A percentile compares a stretch with the other conserved stretches of the same genome.
These are phyloP conservation scores for Dasyornis broadbenti DNA, from an alignment of 2,113 vertebrate genomes.

Conservation along the genomic window DNA sequence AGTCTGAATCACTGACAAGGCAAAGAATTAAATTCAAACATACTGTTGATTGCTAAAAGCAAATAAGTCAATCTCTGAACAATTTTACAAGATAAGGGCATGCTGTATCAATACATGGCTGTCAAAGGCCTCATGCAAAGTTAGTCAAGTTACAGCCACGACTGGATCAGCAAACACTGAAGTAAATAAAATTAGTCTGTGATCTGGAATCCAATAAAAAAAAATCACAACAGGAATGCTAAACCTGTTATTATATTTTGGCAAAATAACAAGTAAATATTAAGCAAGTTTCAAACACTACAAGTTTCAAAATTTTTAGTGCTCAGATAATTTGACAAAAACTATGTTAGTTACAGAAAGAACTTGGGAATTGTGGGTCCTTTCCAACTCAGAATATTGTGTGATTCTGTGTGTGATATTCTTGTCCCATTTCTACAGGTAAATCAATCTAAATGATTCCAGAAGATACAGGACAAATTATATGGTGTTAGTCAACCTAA, in stretches of 20 bases:
- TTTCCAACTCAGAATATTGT: background rate
- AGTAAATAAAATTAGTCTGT: conserved; percentile 1
- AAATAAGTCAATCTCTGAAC: conserved; percentile 53
- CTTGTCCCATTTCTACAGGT: background rate
- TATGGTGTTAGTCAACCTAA: background rate
- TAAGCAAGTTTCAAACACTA: conserved; percentile 18
- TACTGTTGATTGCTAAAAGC: conserved; percentile 35
- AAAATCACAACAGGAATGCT: conserved; percentile 11
- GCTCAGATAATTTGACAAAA: background rate
- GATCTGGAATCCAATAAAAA: conserved; percentile 26
- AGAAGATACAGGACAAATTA: background rate
- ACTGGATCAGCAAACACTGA: conserved; percentile 42
- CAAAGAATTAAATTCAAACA: conserved; percentile 53
- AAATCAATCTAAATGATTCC: background rate
- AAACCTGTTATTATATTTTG: background rate
- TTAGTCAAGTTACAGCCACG: conserved; percentile 42
- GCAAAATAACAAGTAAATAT: conserved; percentile 36
- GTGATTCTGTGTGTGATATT: background rate
- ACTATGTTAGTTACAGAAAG: background rate
- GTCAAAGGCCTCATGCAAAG: conserved; percentile 54
- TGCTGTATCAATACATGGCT: conserved; percentile 53
- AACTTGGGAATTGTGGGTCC: background rate
- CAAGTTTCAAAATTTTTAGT: background rate
- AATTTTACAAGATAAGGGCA: conserved; percentile 46
- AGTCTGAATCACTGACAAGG: conserved; percentile 52